Evolutionary conservation across 2,888 invertebrate genomes (phyloP).

Genomic region (Germaria angustata): DNA sequence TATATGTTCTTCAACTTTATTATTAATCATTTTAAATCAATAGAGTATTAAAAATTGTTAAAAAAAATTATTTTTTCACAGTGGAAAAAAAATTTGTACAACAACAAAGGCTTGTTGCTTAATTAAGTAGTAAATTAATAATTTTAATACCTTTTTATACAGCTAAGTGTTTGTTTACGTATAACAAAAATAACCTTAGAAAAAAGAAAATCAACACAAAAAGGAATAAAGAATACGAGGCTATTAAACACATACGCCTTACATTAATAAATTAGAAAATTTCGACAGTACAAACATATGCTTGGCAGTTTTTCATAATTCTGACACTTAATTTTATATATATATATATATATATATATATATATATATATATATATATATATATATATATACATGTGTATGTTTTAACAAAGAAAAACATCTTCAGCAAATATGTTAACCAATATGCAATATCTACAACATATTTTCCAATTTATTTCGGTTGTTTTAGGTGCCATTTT

Average conservation of each 20-base stretch:
- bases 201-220: background rate
- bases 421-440: too few relatives aligned
- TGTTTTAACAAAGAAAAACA: too few relatives aligned
- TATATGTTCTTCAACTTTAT: background rate
- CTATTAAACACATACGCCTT: background rate
- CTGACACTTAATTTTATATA: too few relatives aligned
- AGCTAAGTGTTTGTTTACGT: constrained; percentile 39
- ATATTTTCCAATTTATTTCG: too few relatives aligned
- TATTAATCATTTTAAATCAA: background rate
- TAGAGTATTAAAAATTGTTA: background rate
- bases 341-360: too few relatives aligned
- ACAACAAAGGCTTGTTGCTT: constrained; percentile 36
- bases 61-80: background rate
- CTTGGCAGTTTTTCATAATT: too few relatives aligned
- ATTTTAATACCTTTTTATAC: constrained; percentile 2
- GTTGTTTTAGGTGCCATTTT: too few relatives aligned
- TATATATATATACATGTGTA: too few relatives aligned
- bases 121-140: background rate
- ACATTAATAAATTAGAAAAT: background rate
- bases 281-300: too few relatives aligned
- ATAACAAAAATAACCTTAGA: background rate
- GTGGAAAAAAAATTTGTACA: constrained; percentile 45
- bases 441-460: too few relatives aligned
- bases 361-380: too few relatives aligned
- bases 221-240: background rate